Evolutionary conservation across 1,140 invertebrate genomes (phyloP).

Genomic region (Cydia strobilella): DNA sequence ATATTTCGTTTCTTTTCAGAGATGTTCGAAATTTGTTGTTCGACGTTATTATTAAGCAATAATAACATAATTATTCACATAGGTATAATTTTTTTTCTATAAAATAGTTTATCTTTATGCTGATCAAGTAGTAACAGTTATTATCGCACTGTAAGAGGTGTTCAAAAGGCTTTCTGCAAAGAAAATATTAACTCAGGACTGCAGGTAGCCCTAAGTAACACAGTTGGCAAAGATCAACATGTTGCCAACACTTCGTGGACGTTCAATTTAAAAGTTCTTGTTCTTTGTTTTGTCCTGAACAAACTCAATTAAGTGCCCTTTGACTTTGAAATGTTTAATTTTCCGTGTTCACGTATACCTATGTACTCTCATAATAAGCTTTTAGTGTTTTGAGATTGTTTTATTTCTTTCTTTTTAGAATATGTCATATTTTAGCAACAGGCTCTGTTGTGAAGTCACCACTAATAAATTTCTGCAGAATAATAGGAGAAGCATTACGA

Average conservation of each 20-base stretch:
- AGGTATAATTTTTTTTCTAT: too few species aligned
- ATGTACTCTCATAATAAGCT: background rate
- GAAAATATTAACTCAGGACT: constrained; percentile 59
- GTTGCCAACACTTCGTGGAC: constrained; percentile 76
- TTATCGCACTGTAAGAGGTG: background rate
- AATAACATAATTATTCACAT: too few species aligned
- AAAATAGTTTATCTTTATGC: too few species aligned
- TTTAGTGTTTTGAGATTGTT: background rate
- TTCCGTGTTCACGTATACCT: constrained; percentile 34
- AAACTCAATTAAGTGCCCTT: constrained; percentile 78
- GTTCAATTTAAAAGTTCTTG: constrained; percentile 77
- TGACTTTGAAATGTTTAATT: constrained; percentile 70
- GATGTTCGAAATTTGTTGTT: too few species aligned
- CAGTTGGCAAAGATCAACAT: constrained; percentile 74
- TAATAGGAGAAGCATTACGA: too few species aligned
- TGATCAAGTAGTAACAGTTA: background rate
- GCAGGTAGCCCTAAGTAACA: constrained; percentile 44
- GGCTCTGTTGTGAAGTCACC: too few species aligned
- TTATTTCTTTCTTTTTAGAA: background rate
- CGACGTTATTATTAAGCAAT: too few species aligned
- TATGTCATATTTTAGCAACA: background rate
- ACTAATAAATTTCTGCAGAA: too few species aligned
- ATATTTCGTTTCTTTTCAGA: too few species aligned
- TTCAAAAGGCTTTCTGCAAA: constrained; percentile 36
- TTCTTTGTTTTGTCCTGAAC: constrained; percentile 78